phyloP scores from a whole-genome alignment of 2,797 vertebrate genomes.

The Melanotaenia pygmaea region DNA sequence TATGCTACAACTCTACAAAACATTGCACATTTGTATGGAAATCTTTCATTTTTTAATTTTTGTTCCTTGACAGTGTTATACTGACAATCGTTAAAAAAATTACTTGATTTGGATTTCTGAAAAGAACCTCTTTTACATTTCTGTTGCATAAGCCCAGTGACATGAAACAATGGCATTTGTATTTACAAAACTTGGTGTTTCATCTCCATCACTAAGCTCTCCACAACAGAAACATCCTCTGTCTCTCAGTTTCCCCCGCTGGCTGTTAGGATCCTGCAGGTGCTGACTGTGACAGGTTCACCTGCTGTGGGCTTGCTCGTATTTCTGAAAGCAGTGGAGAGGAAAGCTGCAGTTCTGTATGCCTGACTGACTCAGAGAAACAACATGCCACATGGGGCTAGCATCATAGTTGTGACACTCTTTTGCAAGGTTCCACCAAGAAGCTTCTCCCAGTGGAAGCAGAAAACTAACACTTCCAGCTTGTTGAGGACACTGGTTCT shows the following conservation, averaged over 20 bases:
- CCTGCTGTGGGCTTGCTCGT: constrained; percentile 71
- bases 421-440: constrained; percentile 55
- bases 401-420: constrained; percentile 60
- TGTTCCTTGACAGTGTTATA: not conserved
- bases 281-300: constrained; percentile 73
- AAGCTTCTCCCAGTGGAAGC: constrained; percentile 38
- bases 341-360: constrained; percentile 64
- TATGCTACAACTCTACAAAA: not conserved
- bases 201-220: constrained; percentile 51
- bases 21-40: not conserved
- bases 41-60: not conserved
- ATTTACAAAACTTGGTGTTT: constrained; percentile 42
- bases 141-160: not conserved
- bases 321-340: constrained; percentile 68
- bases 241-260: constrained; percentile 63
- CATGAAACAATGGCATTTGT: constrained; percentile 3
- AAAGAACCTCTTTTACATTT: not conserved
- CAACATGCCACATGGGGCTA: constrained; percentile 60
- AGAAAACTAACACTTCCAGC: constrained; percentile 29
- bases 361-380: constrained; percentile 69
- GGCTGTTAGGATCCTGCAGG: constrained; percentile 65
- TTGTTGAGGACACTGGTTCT: constrained; percentile 13
- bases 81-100: not conserved
- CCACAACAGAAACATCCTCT: constrained; percentile 57
- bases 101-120: not conserved